Conservation (phyloP, 2,113 vertebrate genomes). For the Lophochroa leadbeateri region DNA sequence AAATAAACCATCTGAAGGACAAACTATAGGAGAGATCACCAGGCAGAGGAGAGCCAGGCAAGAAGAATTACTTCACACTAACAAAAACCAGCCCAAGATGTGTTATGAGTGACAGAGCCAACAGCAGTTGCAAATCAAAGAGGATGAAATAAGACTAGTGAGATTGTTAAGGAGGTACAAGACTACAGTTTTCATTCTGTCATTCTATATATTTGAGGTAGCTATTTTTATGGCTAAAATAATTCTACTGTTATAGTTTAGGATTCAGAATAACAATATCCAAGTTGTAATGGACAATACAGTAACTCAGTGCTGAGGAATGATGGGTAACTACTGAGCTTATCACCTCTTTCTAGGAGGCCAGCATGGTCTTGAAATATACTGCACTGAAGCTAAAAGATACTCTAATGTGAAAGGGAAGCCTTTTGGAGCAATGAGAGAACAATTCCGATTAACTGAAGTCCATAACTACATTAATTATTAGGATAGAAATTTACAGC, state of each 20-base stretch:
- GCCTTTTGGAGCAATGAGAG: not conserved
- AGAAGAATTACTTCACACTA: not conserved
- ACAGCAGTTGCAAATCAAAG: not conserved
- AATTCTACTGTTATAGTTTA: not conserved
- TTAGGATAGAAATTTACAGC: not conserved
- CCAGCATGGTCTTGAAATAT: not conserved
- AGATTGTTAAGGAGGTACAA: not conserved
- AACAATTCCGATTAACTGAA: not conserved
- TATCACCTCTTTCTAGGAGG: not conserved
- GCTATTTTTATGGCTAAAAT: not conserved
- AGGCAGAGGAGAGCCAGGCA: not conserved
- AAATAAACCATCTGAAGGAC: constrained; percentile 3
- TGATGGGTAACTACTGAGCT: not conserved
- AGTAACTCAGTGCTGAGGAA: not conserved
- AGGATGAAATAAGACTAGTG: not conserved
- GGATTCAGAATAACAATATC: not conserved
- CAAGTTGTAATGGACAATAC: not conserved
- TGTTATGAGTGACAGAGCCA: not conserved
- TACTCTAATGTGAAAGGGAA: not conserved
- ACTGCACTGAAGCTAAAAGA: not conserved
- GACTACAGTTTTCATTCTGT: not conserved
- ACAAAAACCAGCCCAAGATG: not conserved
- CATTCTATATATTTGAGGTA: not conserved
- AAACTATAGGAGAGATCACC: not conserved
- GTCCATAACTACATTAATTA: not conserved